These are phyloP conservation scores for Portevinia maculata DNA, from an alignment of 2,888 invertebrate species.

Conservation along the genomic window DNA sequence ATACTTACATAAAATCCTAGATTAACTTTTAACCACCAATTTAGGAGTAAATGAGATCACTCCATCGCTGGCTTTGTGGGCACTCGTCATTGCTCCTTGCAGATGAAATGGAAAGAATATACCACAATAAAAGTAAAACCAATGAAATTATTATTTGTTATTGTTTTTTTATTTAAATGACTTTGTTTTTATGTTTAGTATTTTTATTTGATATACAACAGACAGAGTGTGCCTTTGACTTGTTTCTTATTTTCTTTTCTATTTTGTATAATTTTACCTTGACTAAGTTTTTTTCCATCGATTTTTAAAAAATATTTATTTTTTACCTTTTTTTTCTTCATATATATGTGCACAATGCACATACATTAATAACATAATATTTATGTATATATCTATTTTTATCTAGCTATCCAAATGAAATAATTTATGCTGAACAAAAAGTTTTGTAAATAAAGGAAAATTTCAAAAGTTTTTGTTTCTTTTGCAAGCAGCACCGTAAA, in stretches of 20 bases:
- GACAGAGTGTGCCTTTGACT: slow-evolving; percentile 70
- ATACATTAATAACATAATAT: slow-evolving; percentile 42
- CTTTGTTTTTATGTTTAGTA: slow-evolving; percentile 70
- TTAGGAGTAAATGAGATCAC: no score
- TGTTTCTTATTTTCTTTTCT: slow-evolving; percentile 46
- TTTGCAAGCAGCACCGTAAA: slow-evolving; percentile 38
- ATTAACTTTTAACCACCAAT: no score
- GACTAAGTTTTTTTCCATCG: slow-evolving; percentile 47
- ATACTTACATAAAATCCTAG: no score
- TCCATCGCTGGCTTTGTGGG: no score
- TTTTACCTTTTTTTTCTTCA: slow-evolving; percentile 10
- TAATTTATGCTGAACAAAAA: slow-evolving; percentile 36
- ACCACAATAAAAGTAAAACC: slow-evolving; percentile 8
- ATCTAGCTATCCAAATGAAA: slow-evolving; percentile 62
- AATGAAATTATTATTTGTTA: slow-evolving; percentile 34
- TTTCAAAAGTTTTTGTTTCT: slow-evolving; percentile 5
- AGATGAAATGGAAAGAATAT: no score
- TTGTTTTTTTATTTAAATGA: slow-evolving; percentile 57
- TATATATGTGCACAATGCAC: slow-evolving; percentile 57
- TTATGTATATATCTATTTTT: slow-evolving; percentile 49
- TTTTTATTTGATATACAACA: slow-evolving; percentile 72
- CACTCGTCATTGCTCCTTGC: no score
- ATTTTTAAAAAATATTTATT: slow-evolving; percentile 62
- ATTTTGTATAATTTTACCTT: slow-evolving; percentile 57
- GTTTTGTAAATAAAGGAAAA: slow-evolving; percentile 11